Percentiles rank a stretch among this genome's conserved stretches.
Conservation (phyloP, 1,140 invertebrate genomes). For the Neodiprion virginianus region DNA sequence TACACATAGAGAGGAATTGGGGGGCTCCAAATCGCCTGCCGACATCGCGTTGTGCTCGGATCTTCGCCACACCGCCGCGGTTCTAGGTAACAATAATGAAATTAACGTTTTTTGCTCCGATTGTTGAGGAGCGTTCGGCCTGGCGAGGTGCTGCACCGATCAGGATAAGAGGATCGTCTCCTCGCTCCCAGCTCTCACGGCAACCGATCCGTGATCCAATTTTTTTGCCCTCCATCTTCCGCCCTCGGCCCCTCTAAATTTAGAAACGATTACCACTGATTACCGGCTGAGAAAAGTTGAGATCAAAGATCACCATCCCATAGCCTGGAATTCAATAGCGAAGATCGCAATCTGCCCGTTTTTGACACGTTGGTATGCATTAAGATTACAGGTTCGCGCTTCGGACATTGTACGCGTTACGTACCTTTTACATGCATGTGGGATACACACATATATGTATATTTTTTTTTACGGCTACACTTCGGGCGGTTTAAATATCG, state of each 20-base stretch:
- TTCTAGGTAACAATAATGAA: constrained; percentile 1
- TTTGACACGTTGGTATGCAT: not conserved
- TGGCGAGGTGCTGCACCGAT: not conserved
- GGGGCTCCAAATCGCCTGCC: not conserved
- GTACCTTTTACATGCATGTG: no score
- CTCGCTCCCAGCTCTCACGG: not conserved
- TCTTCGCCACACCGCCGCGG: not conserved
- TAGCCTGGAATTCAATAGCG: not conserved
- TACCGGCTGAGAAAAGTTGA: not conserved
- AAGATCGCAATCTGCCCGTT: not conserved
- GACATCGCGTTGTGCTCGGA: not conserved
- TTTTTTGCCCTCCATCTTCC: not conserved
- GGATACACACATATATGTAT: no score
- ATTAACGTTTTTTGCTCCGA: not conserved
- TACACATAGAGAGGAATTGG: not conserved
- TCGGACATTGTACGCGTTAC: no score
- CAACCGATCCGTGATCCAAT: constrained; percentile 2
- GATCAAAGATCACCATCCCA: not conserved
- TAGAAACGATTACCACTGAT: not conserved
- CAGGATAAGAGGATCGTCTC: not conserved
- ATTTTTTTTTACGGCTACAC: no score
- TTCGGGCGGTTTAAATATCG: no score
- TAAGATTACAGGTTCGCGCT: not conserved
- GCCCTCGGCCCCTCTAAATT: not conserved
- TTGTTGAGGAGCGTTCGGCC: not conserved